Percentiles rank a stretch among this genome's conserved stretches.
Evolutionary conservation across 2,113 vertebrate species (phyloP).

Genomic region (Podocnemis expansa): DNA sequence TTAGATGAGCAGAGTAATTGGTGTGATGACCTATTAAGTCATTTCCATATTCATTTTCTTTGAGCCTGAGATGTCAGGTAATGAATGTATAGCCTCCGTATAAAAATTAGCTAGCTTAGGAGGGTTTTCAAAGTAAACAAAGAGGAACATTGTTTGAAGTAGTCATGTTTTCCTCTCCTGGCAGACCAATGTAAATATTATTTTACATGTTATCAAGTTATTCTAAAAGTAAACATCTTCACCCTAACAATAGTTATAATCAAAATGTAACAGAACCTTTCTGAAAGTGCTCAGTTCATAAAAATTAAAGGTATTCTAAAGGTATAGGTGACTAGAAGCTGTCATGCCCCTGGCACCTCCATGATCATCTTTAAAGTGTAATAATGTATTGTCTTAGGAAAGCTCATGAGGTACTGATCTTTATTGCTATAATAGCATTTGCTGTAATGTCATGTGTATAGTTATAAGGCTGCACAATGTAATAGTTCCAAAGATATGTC

Average conservation of each 20-base stretch:
- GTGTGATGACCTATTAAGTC: conserved; percentile 35
- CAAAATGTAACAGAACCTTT: conserved; percentile 55
- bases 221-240: conserved; percentile 67
- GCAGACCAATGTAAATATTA: conserved; percentile 73
- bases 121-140: conserved; percentile 77
- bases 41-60: conserved; percentile 44
- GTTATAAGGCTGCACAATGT: too few species aligned
- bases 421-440: too few species aligned
- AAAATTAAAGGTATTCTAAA: conserved; percentile 43
- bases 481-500: too few species aligned
- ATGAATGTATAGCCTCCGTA: conserved; percentile 50
- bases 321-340: not conserved
- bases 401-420: too few species aligned
- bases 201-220: conserved; percentile 76
- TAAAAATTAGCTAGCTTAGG: conserved; percentile 71
- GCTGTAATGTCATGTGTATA: too few species aligned
- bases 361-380: too few species aligned
- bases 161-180: conserved; percentile 69
- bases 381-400: too few species aligned
- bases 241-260: conserved; percentile 52
- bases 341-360: too few species aligned
- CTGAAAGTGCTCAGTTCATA: conserved; percentile 3
- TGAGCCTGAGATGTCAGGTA: conserved; percentile 49
- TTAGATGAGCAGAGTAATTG: conserved; percentile 15
- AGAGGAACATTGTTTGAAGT: conserved; percentile 72